Evolutionary conservation across 2,797 vertebrate genomes (phyloP).

Genomic region (Propithecus perrieri): DNA sequence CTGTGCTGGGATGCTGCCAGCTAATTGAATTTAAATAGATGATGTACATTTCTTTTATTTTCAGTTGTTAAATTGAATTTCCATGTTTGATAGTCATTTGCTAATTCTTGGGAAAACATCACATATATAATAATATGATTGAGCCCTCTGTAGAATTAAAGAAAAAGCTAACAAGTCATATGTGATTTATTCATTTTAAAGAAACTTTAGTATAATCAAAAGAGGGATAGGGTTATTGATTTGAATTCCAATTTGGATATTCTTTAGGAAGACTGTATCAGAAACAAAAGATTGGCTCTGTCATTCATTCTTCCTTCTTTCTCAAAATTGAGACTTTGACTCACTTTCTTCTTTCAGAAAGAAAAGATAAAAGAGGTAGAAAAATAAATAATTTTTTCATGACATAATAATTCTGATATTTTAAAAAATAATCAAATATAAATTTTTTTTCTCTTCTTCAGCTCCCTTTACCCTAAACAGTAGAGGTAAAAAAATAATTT

Average conservation of each 20-base stretch:
- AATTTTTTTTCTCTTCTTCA: constrained; percentile 23
- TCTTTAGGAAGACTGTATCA: constrained; percentile 14
- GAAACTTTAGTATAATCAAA: constrained; percentile 51
- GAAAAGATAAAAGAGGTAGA: not conserved
- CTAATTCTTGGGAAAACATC: constrained; percentile 77
- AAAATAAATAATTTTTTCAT: not conserved
- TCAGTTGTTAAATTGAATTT: constrained; percentile 74
- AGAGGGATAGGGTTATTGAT: constrained; percentile 25
- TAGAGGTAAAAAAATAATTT: constrained; percentile 63
- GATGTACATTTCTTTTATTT: constrained; percentile 68
- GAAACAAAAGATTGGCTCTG: not conserved
- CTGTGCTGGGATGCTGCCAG: constrained; percentile 41
- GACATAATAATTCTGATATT: not conserved
- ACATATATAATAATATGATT: constrained; percentile 69
- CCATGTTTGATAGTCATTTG: constrained; percentile 76
- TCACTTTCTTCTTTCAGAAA: constrained; percentile 10
- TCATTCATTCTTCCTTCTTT: not conserved
- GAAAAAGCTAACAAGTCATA: constrained; percentile 60
- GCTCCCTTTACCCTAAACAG: constrained; percentile 7
- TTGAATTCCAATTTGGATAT: constrained; percentile 50
- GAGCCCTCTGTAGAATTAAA: constrained; percentile 65
- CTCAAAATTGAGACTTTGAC: not conserved
- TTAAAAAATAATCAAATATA: constrained; percentile 17
- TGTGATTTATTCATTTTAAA: constrained; percentile 67
- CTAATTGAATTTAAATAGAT: constrained; percentile 79